Evolutionary conservation across 2,888 invertebrate genomes (phyloP), one percentile per base, ranked within the genome.

Genomic region (Thecophora atra): DNA sequence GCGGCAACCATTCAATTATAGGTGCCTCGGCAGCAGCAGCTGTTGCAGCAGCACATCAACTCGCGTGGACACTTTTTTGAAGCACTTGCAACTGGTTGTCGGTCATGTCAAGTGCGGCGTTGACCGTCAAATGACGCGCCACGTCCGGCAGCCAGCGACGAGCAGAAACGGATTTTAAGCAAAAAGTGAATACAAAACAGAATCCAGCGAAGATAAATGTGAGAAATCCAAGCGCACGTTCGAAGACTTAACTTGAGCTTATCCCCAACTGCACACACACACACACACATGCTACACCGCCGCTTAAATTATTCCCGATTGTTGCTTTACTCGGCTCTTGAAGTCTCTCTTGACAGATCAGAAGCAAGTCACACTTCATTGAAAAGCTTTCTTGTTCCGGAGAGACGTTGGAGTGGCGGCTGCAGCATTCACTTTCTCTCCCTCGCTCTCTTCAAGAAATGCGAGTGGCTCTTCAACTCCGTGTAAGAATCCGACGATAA

Each of bases 161-260:
- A 54, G 54, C 54, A 54, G 21, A 67, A 21, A 56, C 54, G 52
- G 3, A 67, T n/a, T 2, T 19, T n/a, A 42, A 56, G 37, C 3
- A 24, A 42, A 63, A 64, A 64, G 1, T 54, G 26, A 30, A n/a
- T 47, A 64, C 15, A 65, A 65, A 64, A 79, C 75, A 60, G 17
- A 66, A 30, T 3, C 52, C 66, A 30, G 26, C 2, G 37, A 79
- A 81, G 81, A 81, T 81, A 81, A 81, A 81, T 81, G 81, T 81
- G 81, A 81, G 82, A 81, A 81, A 81, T 81, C 68, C 24, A n/a
- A 47, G 58, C 17, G 21, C 44, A 69, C 47, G 37, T 67, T 42
- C 67, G 56, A 52, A 26, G 74, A 51, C 51, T 51, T 51, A 37
- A 71, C 28, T 71, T 67, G 58, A 60, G 62, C 70, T 70, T 73